These are phyloP conservation scores for Nymphicus hollandicus DNA, from an alignment of 2,113 vertebrate species.

Conservation along the genomic window DNA sequence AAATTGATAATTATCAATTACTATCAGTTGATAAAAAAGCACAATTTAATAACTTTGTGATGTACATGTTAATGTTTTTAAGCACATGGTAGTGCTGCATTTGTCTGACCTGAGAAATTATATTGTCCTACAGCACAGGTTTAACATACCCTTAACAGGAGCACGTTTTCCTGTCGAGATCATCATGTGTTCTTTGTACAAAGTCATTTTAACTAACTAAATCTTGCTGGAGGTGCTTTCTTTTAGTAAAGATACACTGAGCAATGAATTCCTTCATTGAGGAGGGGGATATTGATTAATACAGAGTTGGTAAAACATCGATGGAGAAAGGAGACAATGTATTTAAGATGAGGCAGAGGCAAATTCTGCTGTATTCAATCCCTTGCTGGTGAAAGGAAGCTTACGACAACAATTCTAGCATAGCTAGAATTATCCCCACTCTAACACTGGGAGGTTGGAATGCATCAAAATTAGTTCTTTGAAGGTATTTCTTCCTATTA, in stretches of 20 bases:
- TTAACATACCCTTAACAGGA: background rate
- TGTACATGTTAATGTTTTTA: background rate
- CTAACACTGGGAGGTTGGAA: background rate
- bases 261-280: background rate
- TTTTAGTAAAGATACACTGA: background rate
- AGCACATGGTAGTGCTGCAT: accelerated
- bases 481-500: background rate
- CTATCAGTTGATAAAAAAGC: background rate
- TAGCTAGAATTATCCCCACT: background rate
- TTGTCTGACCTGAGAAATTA: background rate
- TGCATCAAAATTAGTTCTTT: background rate
- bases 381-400: background rate
- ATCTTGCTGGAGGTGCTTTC: background rate
- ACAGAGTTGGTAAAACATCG: background rate
- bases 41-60: background rate
- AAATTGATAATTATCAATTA: background rate
- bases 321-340: background rate
- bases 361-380: background rate
- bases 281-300: background rate
- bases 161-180: background rate
- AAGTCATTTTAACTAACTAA: background rate
- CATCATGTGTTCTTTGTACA: background rate
- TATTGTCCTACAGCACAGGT: background rate
- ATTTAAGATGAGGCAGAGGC: background rate
- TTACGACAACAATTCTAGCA: background rate